Evolutionary conservation across 2,888 invertebrate species (phyloP), one percentile per base, ranked within the genome.

Genomic region (Abrostola triplasia): DNA sequence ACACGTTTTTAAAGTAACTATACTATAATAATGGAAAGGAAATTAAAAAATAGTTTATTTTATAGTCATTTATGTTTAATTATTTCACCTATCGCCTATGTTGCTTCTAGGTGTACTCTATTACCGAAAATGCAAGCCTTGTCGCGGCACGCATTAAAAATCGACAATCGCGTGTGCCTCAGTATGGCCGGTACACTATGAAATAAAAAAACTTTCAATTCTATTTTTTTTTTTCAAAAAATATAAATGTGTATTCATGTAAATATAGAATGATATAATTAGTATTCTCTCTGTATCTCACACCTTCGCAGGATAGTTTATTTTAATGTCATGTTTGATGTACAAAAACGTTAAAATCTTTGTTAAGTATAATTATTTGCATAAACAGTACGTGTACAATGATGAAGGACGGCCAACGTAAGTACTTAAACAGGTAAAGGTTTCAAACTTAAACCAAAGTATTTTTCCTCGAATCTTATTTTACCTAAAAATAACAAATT

Each of bases 51-150:
- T 2, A 40, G 10, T 9, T 7, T 40, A 40, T 40, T 10, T 1
- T 40, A 7, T 11, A 48, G 11, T 5, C 7, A 11, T 35, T 0
- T 6, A 9, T n/a, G 10, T 35, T 35, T 49, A 49, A 53, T 42
- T 6, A 35, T 6, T 4, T 24, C 24, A 7, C 36, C 13, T 36
- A 72, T 36, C 36, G 44, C 55, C 70, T 49, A 40, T 59, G 37
- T 48, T 59, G 64, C 66, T 42, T 57, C 58, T 49, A 68, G 74
- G 73, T 84, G 86, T 88, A 83, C 89, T 84, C 87, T 88, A 89
- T 92, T 89, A 88, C 89, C 90, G 86, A 91, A 92, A 90, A 89
- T 90, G 87, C 89, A 88, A 82, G 78, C 74, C 78, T 82, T 84
- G 85, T 86, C 84, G 85, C 80, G 71, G 84, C 81, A 87, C 85